Base-by-base conservation (phyloP, 1,140 invertebrate species). In the Galleria mellonella region DNA sequence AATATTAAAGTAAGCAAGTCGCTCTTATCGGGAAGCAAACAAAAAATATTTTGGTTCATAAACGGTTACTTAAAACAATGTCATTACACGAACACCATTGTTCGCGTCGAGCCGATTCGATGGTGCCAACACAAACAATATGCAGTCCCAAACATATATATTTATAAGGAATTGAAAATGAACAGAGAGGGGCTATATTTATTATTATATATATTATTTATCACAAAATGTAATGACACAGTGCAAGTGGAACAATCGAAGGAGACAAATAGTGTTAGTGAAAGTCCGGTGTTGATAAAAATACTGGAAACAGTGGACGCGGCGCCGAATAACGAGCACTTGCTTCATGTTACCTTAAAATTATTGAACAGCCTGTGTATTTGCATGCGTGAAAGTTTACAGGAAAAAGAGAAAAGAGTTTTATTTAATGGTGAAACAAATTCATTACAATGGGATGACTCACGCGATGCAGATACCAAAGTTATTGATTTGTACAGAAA, bases 331-430 rank as follows among this genome's bases (percentile, higher is more conserved):
- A 56, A 78, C 23, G 56, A 72, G 46, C 55, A 62, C 54, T 53
- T 79, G 11, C 51, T 70, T 35, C 49, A 74, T 35, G 58, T 78
- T 9, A 72, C 74, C 1, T 51, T 73, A 14, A 67, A 68, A 44
- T 47, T 82, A 12, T 47, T 82, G 6, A 62, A 73, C 33, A 72
- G 65, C 48, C 46, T 82, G 17, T 84, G 81, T 57, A 36, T 52
- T 31, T 81, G 76, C 53, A 73, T 82, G 61, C 51, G 47, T 9
- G 55, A 73, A 32, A 67, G 50, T 4, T 47, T 76, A 14, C 51
- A 46, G 23, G 43, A 44, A n/a, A 71, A 63, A 33, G 39, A 64
- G 55, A 43, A 48, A 35, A 53, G 38, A 27, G 2, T 31, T 14
- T n/a, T 30, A 15, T 52, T 58, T 40, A 39, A 53, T 8, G 43